Percentiles rank a stretch among this genome's conserved stretches.
Evolutionary conservation across 2,888 invertebrate species (phyloP).

Genomic region (Macrosoma leucophasiata): DNA sequence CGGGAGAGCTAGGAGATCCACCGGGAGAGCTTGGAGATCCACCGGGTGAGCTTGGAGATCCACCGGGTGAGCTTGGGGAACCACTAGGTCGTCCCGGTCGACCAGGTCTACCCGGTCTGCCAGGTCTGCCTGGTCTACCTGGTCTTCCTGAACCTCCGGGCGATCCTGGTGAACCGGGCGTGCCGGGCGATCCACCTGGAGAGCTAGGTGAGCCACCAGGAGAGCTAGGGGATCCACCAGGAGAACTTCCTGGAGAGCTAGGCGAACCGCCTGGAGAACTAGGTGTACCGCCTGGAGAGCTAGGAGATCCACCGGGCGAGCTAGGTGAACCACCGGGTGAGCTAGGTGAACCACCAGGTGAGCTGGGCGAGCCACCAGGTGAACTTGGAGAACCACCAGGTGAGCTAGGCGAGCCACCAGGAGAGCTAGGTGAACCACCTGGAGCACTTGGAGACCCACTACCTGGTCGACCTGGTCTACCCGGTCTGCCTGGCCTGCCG

Average conservation of each 20-base stretch:
- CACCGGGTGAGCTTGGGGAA: not conserved
- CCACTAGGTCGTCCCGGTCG: too few species aligned
- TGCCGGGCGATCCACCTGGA: too few species aligned
- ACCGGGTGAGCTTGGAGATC: not conserved
- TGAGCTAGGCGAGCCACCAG: not conserved
- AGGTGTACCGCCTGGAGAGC: not conserved
- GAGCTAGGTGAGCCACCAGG: not conserved
- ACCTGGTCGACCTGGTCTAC: too few species aligned
- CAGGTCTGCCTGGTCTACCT: too few species aligned
- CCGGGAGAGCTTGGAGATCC: not conserved
- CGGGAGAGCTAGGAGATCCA: not conserved
- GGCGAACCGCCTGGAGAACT: not conserved
- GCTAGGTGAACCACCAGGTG: not conserved
- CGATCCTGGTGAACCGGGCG: too few species aligned
- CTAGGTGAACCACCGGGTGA: conserved; percentile 1
- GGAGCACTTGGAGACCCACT: not conserved
- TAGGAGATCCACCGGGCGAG: not conserved
- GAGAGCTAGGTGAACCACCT: not conserved
- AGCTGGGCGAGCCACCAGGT: not conserved
- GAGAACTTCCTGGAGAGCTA: not conserved
- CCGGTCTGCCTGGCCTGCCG: too few species aligned
- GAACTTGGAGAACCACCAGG: not conserved
- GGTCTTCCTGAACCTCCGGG: not conserved
- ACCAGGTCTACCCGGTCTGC: too few species aligned
- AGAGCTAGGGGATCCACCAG: not conserved